Evolutionary conservation across 2,888 invertebrate genomes (phyloP).

Genomic region (Cerastoderma edule): DNA sequence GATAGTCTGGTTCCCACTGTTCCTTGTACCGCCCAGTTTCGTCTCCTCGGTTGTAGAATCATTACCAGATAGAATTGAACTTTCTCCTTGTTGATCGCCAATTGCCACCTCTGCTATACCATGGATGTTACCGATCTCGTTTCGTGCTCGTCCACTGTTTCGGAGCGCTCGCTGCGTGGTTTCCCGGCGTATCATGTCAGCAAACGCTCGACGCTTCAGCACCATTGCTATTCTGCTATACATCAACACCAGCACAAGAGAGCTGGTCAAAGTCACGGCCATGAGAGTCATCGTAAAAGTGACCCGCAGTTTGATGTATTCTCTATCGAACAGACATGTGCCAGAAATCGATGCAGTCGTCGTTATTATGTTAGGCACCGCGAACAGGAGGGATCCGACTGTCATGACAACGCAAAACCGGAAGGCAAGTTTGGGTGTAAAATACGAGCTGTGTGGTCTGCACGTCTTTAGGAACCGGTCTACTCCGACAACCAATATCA

Average conservation of each 20-base stretch:
- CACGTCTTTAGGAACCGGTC: slow-evolving; percentile 23
- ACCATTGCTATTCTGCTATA: slow-evolving; percentile 3
- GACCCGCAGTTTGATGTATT: not conserved
- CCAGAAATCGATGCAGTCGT: not conserved
- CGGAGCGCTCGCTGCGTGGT: not conserved
- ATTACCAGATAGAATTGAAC: not conserved
- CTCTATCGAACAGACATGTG: slow-evolving; percentile 4
- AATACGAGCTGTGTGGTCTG: slow-evolving; percentile 4
- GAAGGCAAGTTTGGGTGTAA: slow-evolving; percentile 12
- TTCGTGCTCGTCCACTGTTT: too few species aligned
- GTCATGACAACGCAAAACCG: slow-evolving; percentile 11
- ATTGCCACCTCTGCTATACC: not conserved
- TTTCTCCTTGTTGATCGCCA: too few species aligned
- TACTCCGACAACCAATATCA: slow-evolving; percentile 11
- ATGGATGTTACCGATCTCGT: not conserved
- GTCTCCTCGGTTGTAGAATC: not conserved
- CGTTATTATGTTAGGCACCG: not conserved
- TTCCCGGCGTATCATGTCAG: not conserved
- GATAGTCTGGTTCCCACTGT: not conserved
- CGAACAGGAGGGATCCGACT: not conserved
- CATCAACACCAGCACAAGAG: not conserved
- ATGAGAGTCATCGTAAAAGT: not conserved
- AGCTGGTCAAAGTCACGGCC: not conserved
- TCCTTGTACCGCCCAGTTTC: not conserved
- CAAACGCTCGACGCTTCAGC: not conserved